phyloP scores from a whole-genome alignment of 2,888 invertebrate genomes.

The Cataglyphis altisquamis region DNA sequence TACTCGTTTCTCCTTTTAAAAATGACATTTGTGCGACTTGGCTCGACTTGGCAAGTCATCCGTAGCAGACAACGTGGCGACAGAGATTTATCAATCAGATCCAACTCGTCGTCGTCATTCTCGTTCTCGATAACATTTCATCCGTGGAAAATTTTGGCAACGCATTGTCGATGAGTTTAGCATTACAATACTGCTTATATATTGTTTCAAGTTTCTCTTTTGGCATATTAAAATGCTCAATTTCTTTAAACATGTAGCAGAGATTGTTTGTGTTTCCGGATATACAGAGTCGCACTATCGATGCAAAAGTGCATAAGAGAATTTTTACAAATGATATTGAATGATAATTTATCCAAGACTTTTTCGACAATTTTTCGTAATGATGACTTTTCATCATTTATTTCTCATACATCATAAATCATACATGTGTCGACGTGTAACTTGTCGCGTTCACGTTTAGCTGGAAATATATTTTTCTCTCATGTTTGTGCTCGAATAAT shows the following conservation, averaged over 20 bases:
- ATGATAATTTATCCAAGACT: neutral
- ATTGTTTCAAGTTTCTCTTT: neutral
- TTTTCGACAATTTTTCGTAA: neutral
- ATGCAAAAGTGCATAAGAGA: neutral
- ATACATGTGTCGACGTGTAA: neutral
- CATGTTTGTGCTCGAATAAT: constrained; percentile 36
- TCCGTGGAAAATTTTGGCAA: constrained; percentile 61
- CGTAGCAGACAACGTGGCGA: constrained; percentile 78
- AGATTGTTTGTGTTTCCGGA: neutral
- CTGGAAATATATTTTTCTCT: neutral
- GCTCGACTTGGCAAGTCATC: constrained; percentile 58
- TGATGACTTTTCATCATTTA: neutral
- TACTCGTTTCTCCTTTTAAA: neutral
- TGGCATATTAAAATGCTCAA: neutral
- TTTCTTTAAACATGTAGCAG: neutral
- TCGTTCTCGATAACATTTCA: constrained; percentile 40
- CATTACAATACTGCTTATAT: neutral
- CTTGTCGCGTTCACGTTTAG: neutral
- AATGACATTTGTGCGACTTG: constrained; percentile 5
- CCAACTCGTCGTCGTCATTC: constrained; percentile 53
- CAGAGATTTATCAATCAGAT: constrained; percentile 72
- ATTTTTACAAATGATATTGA: neutral
- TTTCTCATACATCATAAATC: neutral
- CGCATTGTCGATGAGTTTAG: neutral
- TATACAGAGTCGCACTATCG: neutral